Percentiles rank a stretch among this genome's conserved stretches.
Evolutionary conservation across 1,140 invertebrate species (phyloP).

Genomic region (Hylyphantes graminicola): DNA sequence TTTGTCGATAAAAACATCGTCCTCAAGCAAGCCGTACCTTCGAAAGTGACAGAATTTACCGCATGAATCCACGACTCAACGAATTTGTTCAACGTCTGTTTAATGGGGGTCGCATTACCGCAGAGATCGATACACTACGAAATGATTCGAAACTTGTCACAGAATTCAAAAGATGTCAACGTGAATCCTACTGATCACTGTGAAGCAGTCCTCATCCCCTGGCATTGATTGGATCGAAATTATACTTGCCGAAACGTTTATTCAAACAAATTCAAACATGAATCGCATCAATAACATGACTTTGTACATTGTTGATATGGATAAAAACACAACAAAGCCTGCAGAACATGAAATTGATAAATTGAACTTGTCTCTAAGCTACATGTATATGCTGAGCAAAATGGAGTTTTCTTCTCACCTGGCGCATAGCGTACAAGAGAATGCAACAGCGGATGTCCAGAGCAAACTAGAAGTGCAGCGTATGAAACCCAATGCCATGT

Average conservation of each 20-base stretch:
- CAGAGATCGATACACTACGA: neutral
- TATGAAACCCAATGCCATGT: neutral
- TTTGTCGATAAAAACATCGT: neutral
- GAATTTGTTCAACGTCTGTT: neutral
- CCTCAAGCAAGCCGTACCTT: neutral
- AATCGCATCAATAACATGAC: neutral
- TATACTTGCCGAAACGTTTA: neutral
- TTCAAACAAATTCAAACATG: neutral
- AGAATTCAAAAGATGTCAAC: neutral
- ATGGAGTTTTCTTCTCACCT: no score
- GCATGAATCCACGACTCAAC: neutral
- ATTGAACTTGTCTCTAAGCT: no score
- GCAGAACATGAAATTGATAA: neutral
- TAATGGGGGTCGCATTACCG: neutral
- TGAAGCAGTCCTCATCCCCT: neutral
- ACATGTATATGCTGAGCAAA: no score
- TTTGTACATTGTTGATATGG: neutral
- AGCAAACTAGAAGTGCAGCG: neutral
- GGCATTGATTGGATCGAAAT: neutral
- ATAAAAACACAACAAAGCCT: neutral
- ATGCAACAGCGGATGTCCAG: neutral
- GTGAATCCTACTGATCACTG: neutral
- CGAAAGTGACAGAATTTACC: neutral
- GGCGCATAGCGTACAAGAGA: neutral
- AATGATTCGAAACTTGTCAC: neutral